phyloP scores from a whole-genome alignment of 2,113 vertebrate genomes.

The Notiomystis cincta region DNA sequence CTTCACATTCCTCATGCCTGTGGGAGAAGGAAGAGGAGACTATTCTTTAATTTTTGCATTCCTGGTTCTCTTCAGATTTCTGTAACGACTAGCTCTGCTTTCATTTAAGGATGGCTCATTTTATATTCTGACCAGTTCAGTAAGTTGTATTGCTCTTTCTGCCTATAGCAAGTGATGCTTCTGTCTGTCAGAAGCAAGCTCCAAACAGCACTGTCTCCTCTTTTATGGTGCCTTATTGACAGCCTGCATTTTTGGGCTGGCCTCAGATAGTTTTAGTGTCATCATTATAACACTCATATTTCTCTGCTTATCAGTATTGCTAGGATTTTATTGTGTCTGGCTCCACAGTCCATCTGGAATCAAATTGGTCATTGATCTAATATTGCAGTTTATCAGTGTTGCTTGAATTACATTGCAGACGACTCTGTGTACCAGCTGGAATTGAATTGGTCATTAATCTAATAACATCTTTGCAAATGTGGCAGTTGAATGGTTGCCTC shows the following conservation, averaged over 20 bases:
- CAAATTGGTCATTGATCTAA: constrained; percentile 56
- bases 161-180: background rate
- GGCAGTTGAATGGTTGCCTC: background rate
- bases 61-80: background rate
- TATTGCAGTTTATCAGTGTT: constrained; percentile 30
- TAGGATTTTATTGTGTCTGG: background rate
- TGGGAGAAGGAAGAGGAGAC: background rate
- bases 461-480: background rate
- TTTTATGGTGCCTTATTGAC: constrained; percentile 5
- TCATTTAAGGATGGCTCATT: background rate
- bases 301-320: constrained; percentile 13
- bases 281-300: background rate
- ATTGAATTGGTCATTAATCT: constrained; percentile 18
- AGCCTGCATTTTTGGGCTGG: background rate
- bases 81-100: background rate
- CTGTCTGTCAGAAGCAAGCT: background rate
- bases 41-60: background rate
- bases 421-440: constrained; percentile 1
- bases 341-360: constrained; percentile 41
- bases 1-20: background rate
- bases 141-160: background rate
- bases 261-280: background rate
- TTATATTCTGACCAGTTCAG: background rate
- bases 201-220: background rate
- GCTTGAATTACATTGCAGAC: background rate